Evolutionary conservation across 2,888 invertebrate species (phyloP).

Genomic region (Drosophila antonietae): DNA sequence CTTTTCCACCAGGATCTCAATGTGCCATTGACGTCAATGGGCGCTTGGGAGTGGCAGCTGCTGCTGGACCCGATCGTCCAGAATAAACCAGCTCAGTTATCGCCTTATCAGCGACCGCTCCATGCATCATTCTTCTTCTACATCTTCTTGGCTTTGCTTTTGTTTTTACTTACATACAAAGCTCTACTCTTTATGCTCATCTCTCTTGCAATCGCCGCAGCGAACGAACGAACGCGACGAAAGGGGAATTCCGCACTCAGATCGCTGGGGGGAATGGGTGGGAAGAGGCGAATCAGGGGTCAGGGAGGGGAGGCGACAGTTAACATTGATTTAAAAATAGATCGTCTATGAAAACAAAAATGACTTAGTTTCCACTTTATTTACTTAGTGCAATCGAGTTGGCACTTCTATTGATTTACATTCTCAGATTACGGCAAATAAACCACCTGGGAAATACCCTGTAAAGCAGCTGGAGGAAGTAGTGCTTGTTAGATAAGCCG

Average conservation of each 20-base stretch:
- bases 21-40: slow-evolving; percentile 69
- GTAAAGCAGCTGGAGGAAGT: background rate
- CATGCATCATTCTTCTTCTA: slow-evolving; percentile 10
- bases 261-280: background rate
- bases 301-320: background rate
- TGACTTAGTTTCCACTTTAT: background rate
- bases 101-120: slow-evolving; percentile 44
- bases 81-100: slow-evolving; percentile 35
- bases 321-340: slow-evolving; percentile 11
- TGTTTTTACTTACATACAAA: slow-evolving; percentile 13
- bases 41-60: slow-evolving; percentile 1
- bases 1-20: slow-evolving; percentile 70
- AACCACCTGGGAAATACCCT: slow-evolving; percentile 8
- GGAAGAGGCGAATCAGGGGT: background rate
- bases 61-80: slow-evolving; percentile 27
- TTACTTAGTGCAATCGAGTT: slow-evolving; percentile 3
- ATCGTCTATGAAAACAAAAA: background rate
- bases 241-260: slow-evolving; percentile 5
- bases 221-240: background rate
- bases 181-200: slow-evolving; percentile 34
- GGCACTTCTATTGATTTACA: background rate
- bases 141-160: slow-evolving; percentile 9
- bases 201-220: background rate
- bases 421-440: background rate
- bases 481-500: background rate